phyloP scores from a whole-genome alignment of 2,797 vertebrate species.

The Catostomus latipinnis region DNA sequence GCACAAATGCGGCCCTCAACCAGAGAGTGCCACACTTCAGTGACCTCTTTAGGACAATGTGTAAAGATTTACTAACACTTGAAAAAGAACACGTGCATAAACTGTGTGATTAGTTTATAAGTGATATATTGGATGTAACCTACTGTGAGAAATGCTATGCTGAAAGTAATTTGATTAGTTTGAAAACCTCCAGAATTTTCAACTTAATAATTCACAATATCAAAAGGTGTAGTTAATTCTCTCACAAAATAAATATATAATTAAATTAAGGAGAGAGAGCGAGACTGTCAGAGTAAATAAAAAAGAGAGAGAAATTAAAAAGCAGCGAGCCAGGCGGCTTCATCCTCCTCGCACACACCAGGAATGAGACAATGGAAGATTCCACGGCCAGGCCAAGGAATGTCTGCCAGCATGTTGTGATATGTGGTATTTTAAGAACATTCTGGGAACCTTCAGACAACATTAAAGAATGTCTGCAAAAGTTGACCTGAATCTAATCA shows the following conservation, averaged over 20 bases:
- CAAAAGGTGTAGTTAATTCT: slow-evolving; percentile 8
- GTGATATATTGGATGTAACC: not conserved
- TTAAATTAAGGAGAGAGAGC: slow-evolving; percentile 5
- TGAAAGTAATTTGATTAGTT: too few species aligned
- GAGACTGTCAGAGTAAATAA: not conserved
- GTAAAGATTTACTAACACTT: slow-evolving; percentile 31
- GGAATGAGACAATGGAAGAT: slow-evolving; percentile 76
- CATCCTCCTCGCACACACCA: slow-evolving; percentile 62
- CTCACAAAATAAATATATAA: not conserved
- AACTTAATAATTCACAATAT: not conserved
- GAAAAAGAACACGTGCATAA: not conserved
- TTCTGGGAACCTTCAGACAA: slow-evolving; percentile 29
- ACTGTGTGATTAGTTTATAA: slow-evolving; percentile 3
- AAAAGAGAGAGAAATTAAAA: slow-evolving; percentile 17
- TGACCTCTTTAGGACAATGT: slow-evolving; percentile 43
- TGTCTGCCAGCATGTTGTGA: slow-evolving; percentile 46
- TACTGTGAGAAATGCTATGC: not conserved
- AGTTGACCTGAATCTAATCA: slow-evolving; percentile 37
- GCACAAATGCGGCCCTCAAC: slow-evolving; percentile 34
- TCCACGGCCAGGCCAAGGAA: slow-evolving; percentile 60
- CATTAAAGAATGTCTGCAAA: slow-evolving; percentile 27
- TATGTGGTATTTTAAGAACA: slow-evolving; percentile 26
- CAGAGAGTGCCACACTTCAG: slow-evolving; percentile 2
- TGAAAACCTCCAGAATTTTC: too few species aligned
- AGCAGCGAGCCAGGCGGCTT: slow-evolving; percentile 59